Conservation (phyloP, 1,140 invertebrate genomes). For the Drosophila kurseongensis region DNA sequence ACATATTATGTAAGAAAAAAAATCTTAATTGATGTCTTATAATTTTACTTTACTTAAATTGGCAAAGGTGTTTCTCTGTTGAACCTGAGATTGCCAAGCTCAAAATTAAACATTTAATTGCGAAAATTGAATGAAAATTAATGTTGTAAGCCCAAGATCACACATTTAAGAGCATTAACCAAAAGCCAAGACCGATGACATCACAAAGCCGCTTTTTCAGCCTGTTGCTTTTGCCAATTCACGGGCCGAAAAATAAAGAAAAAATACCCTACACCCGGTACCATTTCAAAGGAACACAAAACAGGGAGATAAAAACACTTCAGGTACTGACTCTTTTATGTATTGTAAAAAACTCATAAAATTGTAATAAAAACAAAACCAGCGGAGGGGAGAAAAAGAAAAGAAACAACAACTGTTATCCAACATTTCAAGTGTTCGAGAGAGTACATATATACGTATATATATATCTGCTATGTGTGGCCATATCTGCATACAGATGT, state of each 20-base stretch:
- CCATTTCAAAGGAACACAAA: constrained; percentile 17
- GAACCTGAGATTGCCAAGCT: too few species aligned
- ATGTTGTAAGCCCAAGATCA: constrained; percentile 24
- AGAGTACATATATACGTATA: constrained; percentile 7
- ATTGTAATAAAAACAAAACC: constrained; percentile 63
- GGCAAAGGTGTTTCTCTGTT: too few species aligned
- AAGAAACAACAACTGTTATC: constrained; percentile 76
- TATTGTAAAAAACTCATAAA: constrained; percentile 52
- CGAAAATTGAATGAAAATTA: background rate
- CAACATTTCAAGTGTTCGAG: constrained; percentile 65
- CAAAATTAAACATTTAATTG: background rate
- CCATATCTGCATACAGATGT: constrained; percentile 55
- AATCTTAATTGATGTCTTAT: too few species aligned
- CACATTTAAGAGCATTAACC: constrained; percentile 18
- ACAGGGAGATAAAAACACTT: constrained; percentile 18
- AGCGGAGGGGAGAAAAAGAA: constrained; percentile 21
- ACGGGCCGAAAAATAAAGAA: constrained; percentile 22
- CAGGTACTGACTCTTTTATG: constrained; percentile 20
- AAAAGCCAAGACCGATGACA: constrained; percentile 16
- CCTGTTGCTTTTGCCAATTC: constrained; percentile 17
- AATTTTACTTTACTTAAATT: too few species aligned
- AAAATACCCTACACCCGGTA: constrained; percentile 2
- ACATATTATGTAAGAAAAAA: too few species aligned
- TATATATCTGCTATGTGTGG: constrained; percentile 18
- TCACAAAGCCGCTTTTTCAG: constrained; percentile 3